phyloP scores from a whole-genome alignment of 2,113 vertebrate species.

The Atrichornis clamosus region DNA sequence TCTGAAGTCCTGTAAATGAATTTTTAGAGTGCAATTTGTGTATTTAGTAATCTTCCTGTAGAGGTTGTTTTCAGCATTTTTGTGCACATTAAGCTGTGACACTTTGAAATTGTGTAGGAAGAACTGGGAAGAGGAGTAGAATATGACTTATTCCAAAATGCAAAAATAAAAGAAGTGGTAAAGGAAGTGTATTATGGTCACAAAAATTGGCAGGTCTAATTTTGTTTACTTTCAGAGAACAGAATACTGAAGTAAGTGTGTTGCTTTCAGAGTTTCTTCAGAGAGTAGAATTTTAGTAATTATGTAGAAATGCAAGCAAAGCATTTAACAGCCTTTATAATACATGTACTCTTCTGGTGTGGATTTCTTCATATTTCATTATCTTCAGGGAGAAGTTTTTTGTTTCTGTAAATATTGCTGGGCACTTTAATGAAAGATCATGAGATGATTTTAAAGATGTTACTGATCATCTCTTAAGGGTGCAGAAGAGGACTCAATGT shows the following conservation, averaged over 20 bases:
- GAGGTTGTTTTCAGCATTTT: background rate
- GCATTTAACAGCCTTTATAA: background rate
- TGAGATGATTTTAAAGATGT: background rate
- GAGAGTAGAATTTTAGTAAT: background rate
- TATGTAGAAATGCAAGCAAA: background rate
- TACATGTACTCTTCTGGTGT: background rate
- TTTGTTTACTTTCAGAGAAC: background rate
- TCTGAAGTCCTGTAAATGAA: background rate
- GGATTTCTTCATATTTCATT: background rate
- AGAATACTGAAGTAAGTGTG: background rate
- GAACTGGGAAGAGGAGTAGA: background rate
- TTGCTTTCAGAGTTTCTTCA: background rate
- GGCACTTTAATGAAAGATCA: background rate
- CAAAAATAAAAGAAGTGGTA: background rate
- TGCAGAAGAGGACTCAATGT: background rate
- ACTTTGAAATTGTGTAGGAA: background rate
- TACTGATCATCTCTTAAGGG: background rate
- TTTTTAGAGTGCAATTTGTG: background rate
- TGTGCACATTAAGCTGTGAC: background rate
- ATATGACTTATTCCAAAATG: background rate
- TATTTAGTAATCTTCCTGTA: background rate
- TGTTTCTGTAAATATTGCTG: background rate
- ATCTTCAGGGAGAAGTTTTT: background rate
- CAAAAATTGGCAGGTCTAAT: background rate
- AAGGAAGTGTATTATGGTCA: background rate